Evolutionary conservation across 2,797 vertebrate species (phyloP).

Genomic region (Xiphophorus birchmanni): DNA sequence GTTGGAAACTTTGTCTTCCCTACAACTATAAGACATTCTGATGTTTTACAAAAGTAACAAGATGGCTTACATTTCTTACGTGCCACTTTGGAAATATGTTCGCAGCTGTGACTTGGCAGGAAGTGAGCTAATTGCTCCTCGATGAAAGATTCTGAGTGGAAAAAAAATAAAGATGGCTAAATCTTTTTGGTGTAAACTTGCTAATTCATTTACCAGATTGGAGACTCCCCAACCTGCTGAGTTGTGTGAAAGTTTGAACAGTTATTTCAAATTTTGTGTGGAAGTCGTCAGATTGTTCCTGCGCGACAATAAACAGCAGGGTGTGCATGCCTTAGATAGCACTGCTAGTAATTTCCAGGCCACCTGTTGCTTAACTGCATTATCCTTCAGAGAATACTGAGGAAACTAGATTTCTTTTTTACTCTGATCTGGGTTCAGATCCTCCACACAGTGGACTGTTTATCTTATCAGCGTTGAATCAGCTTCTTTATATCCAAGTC

Average conservation of each 20-base stretch:
- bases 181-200: slow-evolving; percentile 21
- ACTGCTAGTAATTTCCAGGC: slow-evolving; percentile 49
- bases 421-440: slow-evolving; percentile 52
- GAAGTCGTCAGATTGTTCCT: slow-evolving; percentile 6
- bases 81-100: slow-evolving; percentile 43
- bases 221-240: slow-evolving; percentile 13
- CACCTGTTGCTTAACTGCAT: slow-evolving; percentile 50
- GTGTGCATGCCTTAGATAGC: slow-evolving; percentile 24
- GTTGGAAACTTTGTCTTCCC: slow-evolving; percentile 34
- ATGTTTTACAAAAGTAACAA: slow-evolving; percentile 17
- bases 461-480: slow-evolving; percentile 55
- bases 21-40: slow-evolving; percentile 31
- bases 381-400: slow-evolving; percentile 47
- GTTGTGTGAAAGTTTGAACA: slow-evolving; percentile 18
- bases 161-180: background rate
- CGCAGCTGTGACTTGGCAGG: slow-evolving; percentile 23
- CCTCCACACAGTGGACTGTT: slow-evolving; percentile 40
- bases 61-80: slow-evolving; percentile 45
- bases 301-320: slow-evolving; percentile 40
- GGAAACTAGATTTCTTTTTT: slow-evolving; percentile 41
- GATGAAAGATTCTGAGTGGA: slow-evolving; percentile 11
- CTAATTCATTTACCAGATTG: slow-evolving; percentile 14
- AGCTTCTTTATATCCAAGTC: slow-evolving; percentile 26
- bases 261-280: slow-evolving; percentile 11
- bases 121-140: background rate